phyloP scores from a whole-genome alignment of 2,113 vertebrate genomes.

The Geococcyx californianus region DNA sequence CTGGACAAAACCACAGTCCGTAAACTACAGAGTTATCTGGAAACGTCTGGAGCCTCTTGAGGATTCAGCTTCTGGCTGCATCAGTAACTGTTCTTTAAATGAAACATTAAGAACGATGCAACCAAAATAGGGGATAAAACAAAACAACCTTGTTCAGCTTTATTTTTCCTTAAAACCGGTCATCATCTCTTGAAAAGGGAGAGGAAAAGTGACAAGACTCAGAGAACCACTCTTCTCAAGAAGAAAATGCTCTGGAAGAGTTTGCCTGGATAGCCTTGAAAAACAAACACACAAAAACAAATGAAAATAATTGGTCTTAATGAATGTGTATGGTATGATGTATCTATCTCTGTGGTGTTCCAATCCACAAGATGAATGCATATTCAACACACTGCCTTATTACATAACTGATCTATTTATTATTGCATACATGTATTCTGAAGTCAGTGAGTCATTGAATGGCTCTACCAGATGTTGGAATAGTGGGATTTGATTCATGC shows the following conservation, averaged over 20 bases:
- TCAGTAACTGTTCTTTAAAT: constrained; percentile 72
- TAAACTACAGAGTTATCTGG: constrained; percentile 97
- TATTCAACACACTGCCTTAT: constrained; percentile 94
- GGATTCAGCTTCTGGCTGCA: constrained; percentile 76
- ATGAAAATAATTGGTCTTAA: constrained; percentile 78
- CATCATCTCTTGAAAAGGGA: constrained; percentile 76
- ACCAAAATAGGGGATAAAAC: constrained; percentile 62
- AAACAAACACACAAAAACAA: constrained; percentile 66
- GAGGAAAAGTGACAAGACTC: constrained; percentile 71
- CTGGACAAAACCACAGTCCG: constrained; percentile 96
- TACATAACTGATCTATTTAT: constrained; percentile 94
- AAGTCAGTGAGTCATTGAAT: constrained; percentile 69
- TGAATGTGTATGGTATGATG: constrained; percentile 87
- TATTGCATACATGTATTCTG: constrained; percentile 77
- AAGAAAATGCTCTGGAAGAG: constrained; percentile 79
- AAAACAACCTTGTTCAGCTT: constrained; percentile 72
- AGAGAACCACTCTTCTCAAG: constrained; percentile 80
- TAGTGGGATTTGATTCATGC: constrained; percentile 52
- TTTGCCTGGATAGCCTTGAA: constrained; percentile 92
- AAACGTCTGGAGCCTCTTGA: constrained; percentile 91
- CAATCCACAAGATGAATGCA: constrained; percentile 84
- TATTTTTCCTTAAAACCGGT: constrained; percentile 79
- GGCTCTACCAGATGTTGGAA: constrained; percentile 70
- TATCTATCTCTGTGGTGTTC: constrained; percentile 81
- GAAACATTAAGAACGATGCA: constrained; percentile 74